Conservation (phyloP, 2,113 vertebrate genomes). For the Rallus limicola region DNA sequence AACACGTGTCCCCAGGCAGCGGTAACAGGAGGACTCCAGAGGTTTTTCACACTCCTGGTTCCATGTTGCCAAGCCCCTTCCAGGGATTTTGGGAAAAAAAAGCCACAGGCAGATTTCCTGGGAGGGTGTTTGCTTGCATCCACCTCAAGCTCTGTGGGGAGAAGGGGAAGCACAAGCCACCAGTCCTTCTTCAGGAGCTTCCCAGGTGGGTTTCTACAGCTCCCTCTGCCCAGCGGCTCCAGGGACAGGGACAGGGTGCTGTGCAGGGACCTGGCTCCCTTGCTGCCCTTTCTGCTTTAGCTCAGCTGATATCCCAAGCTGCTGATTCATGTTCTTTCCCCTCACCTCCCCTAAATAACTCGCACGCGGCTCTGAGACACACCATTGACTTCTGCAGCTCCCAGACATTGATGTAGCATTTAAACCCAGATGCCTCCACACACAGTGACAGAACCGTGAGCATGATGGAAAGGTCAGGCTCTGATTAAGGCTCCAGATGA, state of each 20-base stretch:
- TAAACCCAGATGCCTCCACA: background rate
- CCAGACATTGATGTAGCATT: slow-evolving; percentile 20
- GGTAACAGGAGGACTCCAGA: fast-evolving
- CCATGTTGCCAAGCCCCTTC: background rate
- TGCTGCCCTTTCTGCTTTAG: background rate
- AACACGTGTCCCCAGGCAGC: background rate
- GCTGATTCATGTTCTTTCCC: background rate
- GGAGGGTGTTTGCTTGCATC: fast-evolving
- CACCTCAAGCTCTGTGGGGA: background rate
- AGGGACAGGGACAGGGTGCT: background rate
- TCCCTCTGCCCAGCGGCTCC: background rate
- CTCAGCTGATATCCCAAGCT: background rate
- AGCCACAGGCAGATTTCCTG: too few relatives aligned
- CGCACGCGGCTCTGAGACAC: background rate
- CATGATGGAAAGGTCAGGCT: slow-evolving; percentile 37
- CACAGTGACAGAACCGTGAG: background rate
- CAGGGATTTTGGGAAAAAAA: background rate
- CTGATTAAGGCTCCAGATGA: slow-evolving; percentile 4
- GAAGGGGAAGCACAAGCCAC: background rate
- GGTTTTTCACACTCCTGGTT: fast-evolving
- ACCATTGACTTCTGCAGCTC: background rate
- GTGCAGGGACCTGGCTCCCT: fast-evolving
- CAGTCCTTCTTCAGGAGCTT: background rate
- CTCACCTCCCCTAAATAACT: background rate
- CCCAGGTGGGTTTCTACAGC: background rate